These are phyloP conservation scores for Anisognathus igniventris DNA, from an alignment of 2,797 vertebrate genomes.

Conservation along the genomic window DNA sequence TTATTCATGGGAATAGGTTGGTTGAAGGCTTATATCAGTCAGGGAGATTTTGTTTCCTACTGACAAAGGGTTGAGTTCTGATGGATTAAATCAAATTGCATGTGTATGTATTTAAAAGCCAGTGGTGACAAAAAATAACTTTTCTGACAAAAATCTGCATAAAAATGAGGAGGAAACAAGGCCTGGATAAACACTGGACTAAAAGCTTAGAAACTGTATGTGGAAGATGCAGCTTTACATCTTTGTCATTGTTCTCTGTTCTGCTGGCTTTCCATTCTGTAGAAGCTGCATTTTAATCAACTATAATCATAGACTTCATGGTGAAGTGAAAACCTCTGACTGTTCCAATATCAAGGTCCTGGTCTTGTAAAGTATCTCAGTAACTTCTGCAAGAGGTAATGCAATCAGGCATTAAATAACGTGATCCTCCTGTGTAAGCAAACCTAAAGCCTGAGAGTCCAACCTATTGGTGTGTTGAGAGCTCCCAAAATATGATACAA, in stretches of 20 bases:
- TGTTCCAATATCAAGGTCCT: background rate
- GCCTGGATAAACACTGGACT: background rate
- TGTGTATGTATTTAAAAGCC: background rate
- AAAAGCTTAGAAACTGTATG: background rate
- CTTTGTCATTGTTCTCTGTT: background rate
- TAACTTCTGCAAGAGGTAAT: background rate
- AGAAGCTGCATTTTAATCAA: background rate
- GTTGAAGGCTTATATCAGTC: background rate
- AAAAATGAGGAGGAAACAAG: background rate
- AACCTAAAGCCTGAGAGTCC: background rate
- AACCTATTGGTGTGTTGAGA: background rate
- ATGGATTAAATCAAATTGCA: background rate
- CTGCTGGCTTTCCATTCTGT: background rate
- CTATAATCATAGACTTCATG: background rate
- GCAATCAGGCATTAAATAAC: background rate
- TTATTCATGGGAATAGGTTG: background rate
- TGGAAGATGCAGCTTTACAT: background rate
- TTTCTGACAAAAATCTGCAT: background rate
- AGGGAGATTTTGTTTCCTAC: background rate
- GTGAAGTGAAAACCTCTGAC: background rate
- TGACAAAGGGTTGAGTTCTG: background rate
- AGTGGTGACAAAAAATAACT: background rate
- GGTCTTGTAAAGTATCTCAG: background rate
- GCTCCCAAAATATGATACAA: background rate
- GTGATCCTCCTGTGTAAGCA: background rate